Percentiles rank a stretch among this genome's conserved stretches.
Conservation (phyloP, 2,888 invertebrate genomes). For the Leptinotarsa tumamoca region DNA sequence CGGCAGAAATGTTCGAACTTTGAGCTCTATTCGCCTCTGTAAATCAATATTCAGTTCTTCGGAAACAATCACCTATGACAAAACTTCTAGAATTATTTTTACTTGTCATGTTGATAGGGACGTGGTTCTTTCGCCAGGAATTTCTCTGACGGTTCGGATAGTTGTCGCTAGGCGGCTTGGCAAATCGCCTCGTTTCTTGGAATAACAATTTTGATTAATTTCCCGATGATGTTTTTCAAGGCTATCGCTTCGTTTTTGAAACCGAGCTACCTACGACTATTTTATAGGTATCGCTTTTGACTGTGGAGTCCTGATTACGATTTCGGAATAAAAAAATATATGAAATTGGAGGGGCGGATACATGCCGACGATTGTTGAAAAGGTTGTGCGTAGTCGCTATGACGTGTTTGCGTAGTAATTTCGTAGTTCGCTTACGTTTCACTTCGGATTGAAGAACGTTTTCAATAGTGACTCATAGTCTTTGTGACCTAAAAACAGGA, state of each 20-base stretch:
- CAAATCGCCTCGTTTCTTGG: constrained; percentile 57
- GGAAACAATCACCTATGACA: constrained; percentile 52
- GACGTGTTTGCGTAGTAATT: constrained; percentile 17
- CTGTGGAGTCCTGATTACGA: background rate
- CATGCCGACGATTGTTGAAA: constrained; percentile 10
- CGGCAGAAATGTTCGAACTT: constrained; percentile 58
- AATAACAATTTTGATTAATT: constrained; percentile 57
- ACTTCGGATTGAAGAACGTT: constrained; percentile 14
- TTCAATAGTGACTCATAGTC: constrained; percentile 14
- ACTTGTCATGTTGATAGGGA: constrained; percentile 65
- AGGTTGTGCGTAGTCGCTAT: constrained; percentile 3
- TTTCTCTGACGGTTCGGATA: constrained; percentile 60
- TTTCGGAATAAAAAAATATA: background rate
- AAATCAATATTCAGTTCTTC: constrained; percentile 48
- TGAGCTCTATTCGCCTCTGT: constrained; percentile 41
- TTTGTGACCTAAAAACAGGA: background rate
- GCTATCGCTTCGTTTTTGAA: constrained; percentile 44
- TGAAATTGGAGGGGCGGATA: constrained; percentile 12
- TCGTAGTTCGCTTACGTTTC: constrained; percentile 18
- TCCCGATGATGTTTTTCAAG: constrained; percentile 64
- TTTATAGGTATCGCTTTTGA: background rate
- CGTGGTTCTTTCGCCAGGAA: constrained; percentile 66
- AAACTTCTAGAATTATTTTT: constrained; percentile 64
- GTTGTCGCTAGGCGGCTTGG: constrained; percentile 60
- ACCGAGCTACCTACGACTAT: background rate